These are phyloP conservation scores for Heteropelma amictum DNA, from an alignment of 2,888 invertebrate genomes.

Conservation along the genomic window DNA sequence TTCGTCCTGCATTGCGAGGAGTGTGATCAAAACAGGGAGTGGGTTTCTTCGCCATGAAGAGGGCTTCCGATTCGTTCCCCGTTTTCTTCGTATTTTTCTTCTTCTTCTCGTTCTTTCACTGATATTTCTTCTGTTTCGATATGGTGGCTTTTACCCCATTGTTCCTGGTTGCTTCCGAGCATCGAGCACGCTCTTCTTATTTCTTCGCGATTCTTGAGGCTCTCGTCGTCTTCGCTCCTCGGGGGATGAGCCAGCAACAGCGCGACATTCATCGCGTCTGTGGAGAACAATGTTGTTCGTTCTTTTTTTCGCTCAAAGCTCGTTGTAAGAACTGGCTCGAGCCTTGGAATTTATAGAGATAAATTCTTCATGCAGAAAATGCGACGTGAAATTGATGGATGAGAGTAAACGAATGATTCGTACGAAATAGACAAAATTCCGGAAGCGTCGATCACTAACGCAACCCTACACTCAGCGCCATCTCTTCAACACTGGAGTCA, in stretches of 20 bases:
- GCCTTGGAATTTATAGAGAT: constrained; percentile 25
- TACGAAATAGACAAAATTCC: constrained; percentile 20
- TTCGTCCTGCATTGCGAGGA: constrained; percentile 78
- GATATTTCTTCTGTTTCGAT: constrained; percentile 62
- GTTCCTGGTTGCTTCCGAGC: constrained; percentile 59
- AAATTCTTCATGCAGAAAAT: constrained; percentile 4
- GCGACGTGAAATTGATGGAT: constrained; percentile 43
- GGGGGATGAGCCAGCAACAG: not conserved
- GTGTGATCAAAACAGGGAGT: constrained; percentile 41
- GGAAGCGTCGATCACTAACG: constrained; percentile 39
- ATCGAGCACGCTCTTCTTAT: constrained; percentile 60
- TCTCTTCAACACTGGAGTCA: constrained; percentile 43
- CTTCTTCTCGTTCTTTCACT: constrained; percentile 52
- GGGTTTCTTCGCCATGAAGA: constrained; percentile 28
- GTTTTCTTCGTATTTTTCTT: constrained; percentile 32
- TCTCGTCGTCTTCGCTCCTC: constrained; percentile 33
- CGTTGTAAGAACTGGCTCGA: not conserved
- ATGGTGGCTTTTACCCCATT: constrained; percentile 58
- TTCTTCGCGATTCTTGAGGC: constrained; percentile 33
- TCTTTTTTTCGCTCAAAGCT: not conserved
- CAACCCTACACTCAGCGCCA: constrained; percentile 63
- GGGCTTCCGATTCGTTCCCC: constrained; percentile 42
- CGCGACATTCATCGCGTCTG: constrained; percentile 25
- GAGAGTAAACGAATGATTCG: constrained; percentile 32
- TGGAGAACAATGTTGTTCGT: constrained; percentile 22